phyloP scores from a whole-genome alignment of 1,140 invertebrate genomes.

The Varroa destructor region DNA sequence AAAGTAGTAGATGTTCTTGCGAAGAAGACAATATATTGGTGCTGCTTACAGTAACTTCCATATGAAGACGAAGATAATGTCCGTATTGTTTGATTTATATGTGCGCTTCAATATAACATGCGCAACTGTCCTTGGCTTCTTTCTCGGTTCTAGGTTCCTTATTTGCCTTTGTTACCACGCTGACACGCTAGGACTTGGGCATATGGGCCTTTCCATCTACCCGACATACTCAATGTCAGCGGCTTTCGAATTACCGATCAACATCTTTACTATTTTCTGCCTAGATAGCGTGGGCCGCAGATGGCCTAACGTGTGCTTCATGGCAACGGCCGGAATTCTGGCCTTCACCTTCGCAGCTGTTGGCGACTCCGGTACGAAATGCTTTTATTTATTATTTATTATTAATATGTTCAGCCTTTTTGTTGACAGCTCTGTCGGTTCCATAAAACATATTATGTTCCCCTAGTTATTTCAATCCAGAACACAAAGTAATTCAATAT shows the following conservation, averaged over 20 bases:
- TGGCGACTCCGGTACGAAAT: not conserved
- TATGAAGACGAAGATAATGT: no score
- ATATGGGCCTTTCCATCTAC: conserved; percentile 62
- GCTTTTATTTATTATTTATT: not conserved
- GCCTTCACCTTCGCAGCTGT: conserved; percentile 58
- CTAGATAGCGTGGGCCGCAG: conserved; percentile 66
- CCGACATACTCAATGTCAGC: conserved; percentile 67
- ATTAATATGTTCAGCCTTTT: conserved; percentile 30
- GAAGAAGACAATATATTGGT: no score
- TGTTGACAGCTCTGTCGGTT: no score
- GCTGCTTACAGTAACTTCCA: no score
- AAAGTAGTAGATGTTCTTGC: no score
- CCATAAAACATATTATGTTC: no score
- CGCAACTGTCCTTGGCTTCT: no score
- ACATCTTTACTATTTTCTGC: conserved; percentile 60
- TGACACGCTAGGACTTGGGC: conserved; percentile 66
- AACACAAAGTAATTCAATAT: no score
- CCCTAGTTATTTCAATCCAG: no score
- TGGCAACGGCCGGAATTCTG: conserved; percentile 62
- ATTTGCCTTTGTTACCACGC: conserved; percentile 73
- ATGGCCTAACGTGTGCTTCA: conserved; percentile 64
- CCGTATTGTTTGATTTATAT: no score
- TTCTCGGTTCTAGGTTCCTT: conserved; percentile 50
- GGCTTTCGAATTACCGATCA: conserved; percentile 65
- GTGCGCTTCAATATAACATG: no score